Percentiles rank a stretch among this genome's conserved stretches.
These are phyloP conservation scores for Amorpha juglandis DNA, from an alignment of 2,888 invertebrate species.

Conservation along the genomic window DNA sequence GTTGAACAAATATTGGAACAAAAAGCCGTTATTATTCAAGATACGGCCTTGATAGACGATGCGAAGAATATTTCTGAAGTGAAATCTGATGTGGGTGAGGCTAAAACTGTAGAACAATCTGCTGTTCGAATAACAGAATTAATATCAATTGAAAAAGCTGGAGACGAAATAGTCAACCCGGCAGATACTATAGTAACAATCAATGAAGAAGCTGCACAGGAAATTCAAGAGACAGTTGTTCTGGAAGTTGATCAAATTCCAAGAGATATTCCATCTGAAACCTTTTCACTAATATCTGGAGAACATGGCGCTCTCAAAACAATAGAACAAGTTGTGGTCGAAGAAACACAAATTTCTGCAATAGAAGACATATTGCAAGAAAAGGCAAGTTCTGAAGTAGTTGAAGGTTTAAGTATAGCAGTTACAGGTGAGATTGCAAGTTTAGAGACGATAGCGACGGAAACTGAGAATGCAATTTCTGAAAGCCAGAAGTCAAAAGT, in stretches of 20 bases:
- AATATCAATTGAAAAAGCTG: constrained; percentile 30
- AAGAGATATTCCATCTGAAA: neutral
- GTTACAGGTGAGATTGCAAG: neutral
- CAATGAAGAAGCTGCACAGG: neutral
- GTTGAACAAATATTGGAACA: neutral
- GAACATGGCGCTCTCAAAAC: neutral
- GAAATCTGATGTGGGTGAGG: neutral
- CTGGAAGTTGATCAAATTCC: neutral
- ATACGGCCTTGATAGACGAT: neutral
- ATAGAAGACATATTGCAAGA: neutral
- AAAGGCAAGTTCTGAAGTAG: neutral
- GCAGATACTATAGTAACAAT: neutral
- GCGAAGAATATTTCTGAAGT: neutral
- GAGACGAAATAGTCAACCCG: constrained; percentile 26
- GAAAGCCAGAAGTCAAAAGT: neutral
- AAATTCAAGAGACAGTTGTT: neutral
- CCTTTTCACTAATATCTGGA: no score
- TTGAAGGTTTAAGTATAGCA: neutral
- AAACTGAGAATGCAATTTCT: neutral
- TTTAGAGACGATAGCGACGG: neutral
- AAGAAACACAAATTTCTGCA: neutral
- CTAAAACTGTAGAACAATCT: neutral
- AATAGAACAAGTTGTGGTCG: neutral
- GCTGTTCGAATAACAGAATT: constrained; percentile 9
- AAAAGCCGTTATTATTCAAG: neutral